Evolutionary conservation across 2,888 invertebrate species (phyloP).

Genomic region (Rhopalosiphum nymphaeae): DNA sequence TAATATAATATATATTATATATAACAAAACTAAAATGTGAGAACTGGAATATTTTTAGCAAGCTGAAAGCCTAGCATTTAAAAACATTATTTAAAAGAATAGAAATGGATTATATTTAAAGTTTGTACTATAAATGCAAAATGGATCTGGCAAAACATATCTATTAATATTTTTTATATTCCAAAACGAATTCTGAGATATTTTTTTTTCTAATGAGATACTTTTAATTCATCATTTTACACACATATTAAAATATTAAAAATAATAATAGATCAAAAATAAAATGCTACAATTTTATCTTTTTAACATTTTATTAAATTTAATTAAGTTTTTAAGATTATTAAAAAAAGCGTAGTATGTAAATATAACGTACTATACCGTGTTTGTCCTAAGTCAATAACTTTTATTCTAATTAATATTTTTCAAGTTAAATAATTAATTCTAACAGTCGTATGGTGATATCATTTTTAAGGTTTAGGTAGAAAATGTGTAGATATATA

Average conservation of each 20-base stretch:
- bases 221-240: not conserved
- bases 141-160: not conserved
- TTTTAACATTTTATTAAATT: not conserved
- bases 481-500: not conserved
- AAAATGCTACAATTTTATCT: not conserved
- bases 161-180: constrained; percentile 17
- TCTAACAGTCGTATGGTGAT: not conserved
- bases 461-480: not conserved
- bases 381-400: not conserved
- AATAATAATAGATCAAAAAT: not conserved
- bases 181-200: constrained; percentile 43
- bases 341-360: not conserved
- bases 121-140: not conserved
- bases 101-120: not conserved
- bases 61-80: not conserved
- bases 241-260: not conserved
- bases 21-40: not conserved
- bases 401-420: not conserved
- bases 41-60: not conserved
- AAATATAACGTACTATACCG: not conserved
- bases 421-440: not conserved
- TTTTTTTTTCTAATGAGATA: not conserved
- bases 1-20: not conserved
- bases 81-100: not conserved
- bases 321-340: not conserved